A percentile compares a stretch with the other conserved stretches of the same genome.
Conservation (phyloP, 2,797 vertebrate genomes). For the Salmo trutta region DNA sequence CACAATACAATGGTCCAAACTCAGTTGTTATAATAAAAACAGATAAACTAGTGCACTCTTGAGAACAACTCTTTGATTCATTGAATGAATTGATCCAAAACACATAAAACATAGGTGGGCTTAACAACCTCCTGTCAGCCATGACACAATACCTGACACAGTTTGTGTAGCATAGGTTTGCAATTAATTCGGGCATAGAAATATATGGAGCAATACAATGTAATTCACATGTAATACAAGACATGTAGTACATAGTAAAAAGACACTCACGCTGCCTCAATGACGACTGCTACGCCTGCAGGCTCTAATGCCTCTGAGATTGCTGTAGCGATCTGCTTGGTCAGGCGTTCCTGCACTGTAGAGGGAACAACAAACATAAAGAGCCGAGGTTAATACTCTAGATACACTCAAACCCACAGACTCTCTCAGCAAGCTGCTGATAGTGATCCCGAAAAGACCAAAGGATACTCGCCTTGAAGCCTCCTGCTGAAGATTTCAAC, state of each 20-base stretch:
- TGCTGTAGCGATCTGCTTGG: constrained; percentile 75
- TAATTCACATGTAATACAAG: neutral
- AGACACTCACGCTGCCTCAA: constrained; percentile 73
- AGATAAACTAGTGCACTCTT: neutral
- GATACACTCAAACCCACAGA: neutral
- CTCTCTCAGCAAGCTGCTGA: neutral
- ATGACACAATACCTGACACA: too few species aligned
- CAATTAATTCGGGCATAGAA: neutral
- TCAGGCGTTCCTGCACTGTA: constrained; percentile 79
- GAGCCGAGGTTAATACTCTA: neutral
- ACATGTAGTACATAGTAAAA: neutral
- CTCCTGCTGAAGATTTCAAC: constrained; percentile 81
- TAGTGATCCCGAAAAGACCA: neutral
- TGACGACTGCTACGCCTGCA: constrained; percentile 71
- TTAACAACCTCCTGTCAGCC: neutral
- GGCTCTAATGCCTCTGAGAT: constrained; percentile 75
- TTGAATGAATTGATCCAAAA: neutral
- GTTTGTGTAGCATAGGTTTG: neutral
- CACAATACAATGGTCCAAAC: neutral
- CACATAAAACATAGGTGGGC: neutral
- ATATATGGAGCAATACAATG: neutral
- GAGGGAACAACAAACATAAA: neutral
- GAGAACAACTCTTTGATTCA: neutral
- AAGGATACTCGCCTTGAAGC: constrained; percentile 73
- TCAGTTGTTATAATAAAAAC: neutral